Base-by-base conservation (phyloP, 2,797 vertebrate genomes). In the Girardinus metallicus region DNA sequence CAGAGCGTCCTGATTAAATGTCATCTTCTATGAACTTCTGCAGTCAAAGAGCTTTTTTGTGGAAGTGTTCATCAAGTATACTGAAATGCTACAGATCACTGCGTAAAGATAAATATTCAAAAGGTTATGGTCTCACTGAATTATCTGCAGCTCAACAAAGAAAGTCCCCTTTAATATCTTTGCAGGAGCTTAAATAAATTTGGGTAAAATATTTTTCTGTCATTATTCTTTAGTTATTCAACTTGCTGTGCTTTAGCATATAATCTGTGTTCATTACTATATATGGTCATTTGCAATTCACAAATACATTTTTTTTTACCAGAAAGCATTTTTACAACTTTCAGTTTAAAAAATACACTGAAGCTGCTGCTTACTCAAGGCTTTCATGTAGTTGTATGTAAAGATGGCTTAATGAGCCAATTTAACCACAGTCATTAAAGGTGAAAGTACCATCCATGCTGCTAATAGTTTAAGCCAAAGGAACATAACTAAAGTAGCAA, bases 21-120 rank as follows among this genome's bases (percentile, higher is more conserved):
- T 78, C 21, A 57, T 9, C 34, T 70, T 72, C 76, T 16, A 41
- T 80, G 29, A 86, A 44, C 57, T 71, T 80, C 55, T 16, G 29
- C 23, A 29, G 57, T 77, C 75, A 76, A 13, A 80, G 23, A 16
- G 5, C 6, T 51, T 66, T 15, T 70, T 74, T 53, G 68, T 77
- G 66, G 55, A 29, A 36, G 72, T 82, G 34, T 68, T 78, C 21
- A 31, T 76, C n/a, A 49, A 51, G 16, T 0, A 23, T 76, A 9
- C n/a, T 23, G 36, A 74, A 55, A 39, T 16, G 74, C 73, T 74
- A 78, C 47, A 75, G 82, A 76, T 86, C 80, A 83, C 78, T 83
- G 80, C 64, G 0, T 36, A 51, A 66, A 66, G 51, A 80, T 78
- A 78, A 78, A 26, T 15, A 36, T 26, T 9, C 2, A 23, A 83